These are phyloP conservation scores for Xiphydria camelus DNA, from an alignment of 2,888 invertebrate species.

Conservation along the genomic window DNA sequence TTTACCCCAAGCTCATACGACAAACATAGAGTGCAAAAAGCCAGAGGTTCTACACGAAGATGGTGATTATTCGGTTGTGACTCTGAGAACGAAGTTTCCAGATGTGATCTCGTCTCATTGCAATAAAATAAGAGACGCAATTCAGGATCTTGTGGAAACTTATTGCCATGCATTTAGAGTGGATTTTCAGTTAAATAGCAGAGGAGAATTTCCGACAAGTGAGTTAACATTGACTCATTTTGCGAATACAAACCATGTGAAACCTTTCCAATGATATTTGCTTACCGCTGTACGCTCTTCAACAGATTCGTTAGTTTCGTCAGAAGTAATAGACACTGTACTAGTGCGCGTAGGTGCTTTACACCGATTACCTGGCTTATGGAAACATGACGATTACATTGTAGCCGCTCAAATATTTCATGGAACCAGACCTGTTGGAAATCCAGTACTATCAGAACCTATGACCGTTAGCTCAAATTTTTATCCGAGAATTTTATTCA, in stretches of 20 bases:
- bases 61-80: conserved; percentile 73
- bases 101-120: conserved; percentile 70
- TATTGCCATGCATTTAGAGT: conserved; percentile 84
- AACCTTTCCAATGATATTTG: no score
- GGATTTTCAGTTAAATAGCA: conserved; percentile 74
- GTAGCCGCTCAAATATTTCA: conserved; percentile 87
- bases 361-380: conserved; percentile 74
- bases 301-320: conserved; percentile 69
- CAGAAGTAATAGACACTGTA: conserved; percentile 74
- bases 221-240: no score
- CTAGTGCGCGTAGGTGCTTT: conserved; percentile 82
- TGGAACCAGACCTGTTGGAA: conserved; percentile 79
- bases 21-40: conserved; percentile 56
- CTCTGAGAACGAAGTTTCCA: conserved; percentile 60
- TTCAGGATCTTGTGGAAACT: conserved; percentile 81
- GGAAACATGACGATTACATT: conserved; percentile 84
- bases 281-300: no score
- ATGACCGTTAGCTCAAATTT: conserved; percentile 70
- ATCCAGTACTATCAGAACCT: conserved; percentile 73
- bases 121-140: conserved; percentile 75
- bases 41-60: conserved; percentile 71
- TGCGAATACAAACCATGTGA: no score
- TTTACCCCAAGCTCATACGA: conserved; percentile 51
- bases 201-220: conserved; percentile 62
- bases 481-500: conserved; percentile 82